These are phyloP conservation scores for Agonopterix heracliana DNA, from an alignment of 2,888 invertebrate genomes.

Conservation along the genomic window DNA sequence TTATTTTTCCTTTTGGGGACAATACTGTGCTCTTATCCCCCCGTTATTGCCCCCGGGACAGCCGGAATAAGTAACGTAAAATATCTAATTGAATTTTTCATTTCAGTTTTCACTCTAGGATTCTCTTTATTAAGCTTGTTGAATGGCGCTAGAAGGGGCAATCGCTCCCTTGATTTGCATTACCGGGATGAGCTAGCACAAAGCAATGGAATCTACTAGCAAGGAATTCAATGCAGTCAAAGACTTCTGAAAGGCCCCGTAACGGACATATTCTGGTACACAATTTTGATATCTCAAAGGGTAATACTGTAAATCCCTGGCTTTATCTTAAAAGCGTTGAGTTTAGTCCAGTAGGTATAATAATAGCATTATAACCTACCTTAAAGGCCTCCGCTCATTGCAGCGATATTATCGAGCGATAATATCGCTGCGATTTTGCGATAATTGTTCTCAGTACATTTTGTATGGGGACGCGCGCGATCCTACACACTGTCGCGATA, in stretches of 20 bases:
- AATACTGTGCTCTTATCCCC: conserved; percentile 30
- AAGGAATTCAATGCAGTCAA: conserved; percentile 36
- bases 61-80: conserved; percentile 33
- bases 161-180: conserved; percentile 56
- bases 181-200: conserved; percentile 35
- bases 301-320: conserved; percentile 1
- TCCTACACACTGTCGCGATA: no score
- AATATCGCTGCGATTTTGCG: no score
- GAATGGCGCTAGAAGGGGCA: conserved; percentile 47
- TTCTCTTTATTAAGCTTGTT: conserved; percentile 53
- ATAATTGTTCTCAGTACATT: no score
- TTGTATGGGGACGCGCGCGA: no score
- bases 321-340: not conserved
- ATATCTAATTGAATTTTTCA: conserved; percentile 64
- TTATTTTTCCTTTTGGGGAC: conserved; percentile 37
- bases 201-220: conserved; percentile 34
- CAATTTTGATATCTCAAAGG: conserved; percentile 7
- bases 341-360: not conserved
- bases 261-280: conserved; percentile 5
- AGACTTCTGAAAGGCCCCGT: conserved; percentile 20
- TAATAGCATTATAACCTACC: no score
- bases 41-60: conserved; percentile 38
- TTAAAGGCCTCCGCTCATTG: no score
- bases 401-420: no score
- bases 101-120: conserved; percentile 41